Percentiles rank a stretch among this genome's conserved stretches.
Evolutionary conservation across 1,140 invertebrate species (phyloP).

Genomic region (Drosophila novamexicana): DNA sequence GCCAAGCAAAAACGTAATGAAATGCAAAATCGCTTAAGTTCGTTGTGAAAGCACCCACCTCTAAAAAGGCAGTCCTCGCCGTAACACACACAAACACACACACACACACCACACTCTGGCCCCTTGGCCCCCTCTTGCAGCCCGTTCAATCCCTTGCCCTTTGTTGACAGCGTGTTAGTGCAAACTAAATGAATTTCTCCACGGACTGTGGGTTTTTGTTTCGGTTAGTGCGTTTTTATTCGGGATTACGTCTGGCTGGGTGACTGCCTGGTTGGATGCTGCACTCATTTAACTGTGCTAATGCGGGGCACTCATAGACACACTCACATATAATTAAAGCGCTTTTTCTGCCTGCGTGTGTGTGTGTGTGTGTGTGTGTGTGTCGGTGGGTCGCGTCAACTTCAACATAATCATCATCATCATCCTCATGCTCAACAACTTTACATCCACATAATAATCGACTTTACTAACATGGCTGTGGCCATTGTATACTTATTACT

Average conservation of each 20-base stretch:
- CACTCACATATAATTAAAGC: constrained; percentile 20
- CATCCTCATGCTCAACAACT: constrained; percentile 44
- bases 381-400: constrained; percentile 44
- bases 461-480: constrained; percentile 19
- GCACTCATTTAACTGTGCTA: constrained; percentile 76
- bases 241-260: constrained; percentile 50
- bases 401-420: constrained; percentile 48
- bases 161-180: constrained; percentile 81
- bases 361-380: constrained; percentile 22
- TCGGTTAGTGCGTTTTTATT: constrained; percentile 54
- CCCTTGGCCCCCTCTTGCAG: neutral
- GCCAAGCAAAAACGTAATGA: constrained; percentile 68
- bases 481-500: constrained; percentile 51
- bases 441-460: constrained; percentile 47
- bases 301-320: constrained; percentile 44
- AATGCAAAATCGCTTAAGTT: constrained; percentile 82
- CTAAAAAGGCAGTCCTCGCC: constrained; percentile 17
- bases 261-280: constrained; percentile 23
- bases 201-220: constrained; percentile 77
- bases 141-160: neutral
- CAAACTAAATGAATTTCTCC: constrained; percentile 81
- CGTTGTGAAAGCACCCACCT: constrained; percentile 46
- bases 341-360: constrained; percentile 7
- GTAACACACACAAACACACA: constrained; percentile 6
- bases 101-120: neutral